These are phyloP conservation scores for Centroberyx gerrardi DNA, from an alignment of 2,797 vertebrate genomes.

Conservation along the genomic window DNA sequence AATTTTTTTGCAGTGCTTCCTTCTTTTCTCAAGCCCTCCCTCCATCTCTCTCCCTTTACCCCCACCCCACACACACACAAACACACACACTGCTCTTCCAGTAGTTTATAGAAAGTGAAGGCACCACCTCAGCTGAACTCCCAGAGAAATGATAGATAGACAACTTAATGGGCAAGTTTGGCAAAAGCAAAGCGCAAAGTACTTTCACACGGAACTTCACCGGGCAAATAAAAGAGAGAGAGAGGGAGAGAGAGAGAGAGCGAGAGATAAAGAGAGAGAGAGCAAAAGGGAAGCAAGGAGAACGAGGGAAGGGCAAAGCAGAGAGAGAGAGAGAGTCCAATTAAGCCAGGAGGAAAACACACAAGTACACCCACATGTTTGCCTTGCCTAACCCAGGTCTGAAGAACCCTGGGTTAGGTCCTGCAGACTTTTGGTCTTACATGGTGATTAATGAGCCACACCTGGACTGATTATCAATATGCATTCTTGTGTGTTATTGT, in stretches of 20 bases:
- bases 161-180: slow-evolving; percentile 23
- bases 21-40: background rate
- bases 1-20: background rate
- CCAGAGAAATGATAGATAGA: slow-evolving; percentile 18
- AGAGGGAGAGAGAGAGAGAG: background rate
- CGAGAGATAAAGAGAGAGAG: background rate
- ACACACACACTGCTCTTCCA: background rate
- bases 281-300: background rate
- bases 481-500: too few species aligned
- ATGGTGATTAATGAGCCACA: too few species aligned
- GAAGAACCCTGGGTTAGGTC: too few species aligned
- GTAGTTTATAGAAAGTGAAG: background rate
- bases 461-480: too few species aligned
- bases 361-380: too few species aligned
- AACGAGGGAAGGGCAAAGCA: background rate
- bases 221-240: slow-evolving; percentile 7
- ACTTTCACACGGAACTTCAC: slow-evolving; percentile 17
- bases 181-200: slow-evolving; percentile 17
- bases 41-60: background rate
- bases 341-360: background rate
- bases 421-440: too few species aligned
- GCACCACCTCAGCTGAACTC: slow-evolving; percentile 27
- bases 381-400: too few species aligned
- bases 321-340: background rate
- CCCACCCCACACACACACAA: background rate